Evolutionary conservation across 2,888 invertebrate species (phyloP), one percentile per base, ranked within the genome.

Genomic region (Brenthis daphne): DNA sequence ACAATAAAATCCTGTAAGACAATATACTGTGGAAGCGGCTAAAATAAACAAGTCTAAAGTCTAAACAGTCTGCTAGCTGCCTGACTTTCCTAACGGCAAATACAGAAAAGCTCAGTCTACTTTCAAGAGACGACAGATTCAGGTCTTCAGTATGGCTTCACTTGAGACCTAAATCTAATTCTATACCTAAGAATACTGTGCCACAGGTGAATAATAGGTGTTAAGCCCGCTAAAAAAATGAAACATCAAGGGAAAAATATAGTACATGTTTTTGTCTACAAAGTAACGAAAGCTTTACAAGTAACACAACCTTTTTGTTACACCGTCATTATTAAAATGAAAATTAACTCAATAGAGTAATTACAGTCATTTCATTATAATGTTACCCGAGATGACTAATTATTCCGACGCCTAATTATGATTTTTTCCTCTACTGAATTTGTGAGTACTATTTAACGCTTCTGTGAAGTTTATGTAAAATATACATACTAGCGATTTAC

Each of bases 281-380:
- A 43, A 43, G 37, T 8, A 43, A 43, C 11, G 11, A 6, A 29
- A 51, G 51, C 53, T 16, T 16, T 16, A 16, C 16, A 16, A 16
- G 16, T 16, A 16, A 16, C 16, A 16, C 16, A 16, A 63, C 53
- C 53, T 53, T 63, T 63, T 63, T 20, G 53, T 43, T 53, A 53
- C 37, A 53, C 63, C 53, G 13, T 63, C 43, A 63, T 53, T 53
- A 63, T 50, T 53, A 63, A 57, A 54, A 64, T 64, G 53, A 58
- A 68, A 57, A 51, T 64, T 57, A 68, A 68, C 37, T 68, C 47
- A 64, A 56, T 47, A 47, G 53, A 33, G 43, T 68, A 57, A 57
- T 64, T 51, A 58, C 37, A 47, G 64, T 56, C 16, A 64, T 64
- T 68, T 64, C 53, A 68, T 68, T 57, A 64, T 47, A 68, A 64